phyloP scores from a whole-genome alignment of 2,888 invertebrate genomes.

The Eupithecia subumbrata region DNA sequence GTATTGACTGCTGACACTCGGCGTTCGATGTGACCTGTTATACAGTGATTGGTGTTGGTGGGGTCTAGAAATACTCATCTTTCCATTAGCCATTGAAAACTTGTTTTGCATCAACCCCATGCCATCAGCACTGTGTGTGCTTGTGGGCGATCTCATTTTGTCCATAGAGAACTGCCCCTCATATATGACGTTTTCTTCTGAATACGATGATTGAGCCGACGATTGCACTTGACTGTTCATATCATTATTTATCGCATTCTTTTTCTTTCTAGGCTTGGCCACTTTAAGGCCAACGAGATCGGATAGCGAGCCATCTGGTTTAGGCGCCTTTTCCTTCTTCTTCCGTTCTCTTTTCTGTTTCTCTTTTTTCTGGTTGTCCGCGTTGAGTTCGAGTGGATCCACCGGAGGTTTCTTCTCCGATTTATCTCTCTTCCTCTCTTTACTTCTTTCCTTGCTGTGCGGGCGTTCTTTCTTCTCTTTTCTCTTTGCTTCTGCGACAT shows the following conservation, averaged over 20 bases:
- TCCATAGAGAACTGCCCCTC: constrained; percentile 71
- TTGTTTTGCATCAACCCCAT: constrained; percentile 31
- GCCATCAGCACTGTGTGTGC: constrained; percentile 37
- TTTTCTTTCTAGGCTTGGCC: constrained; percentile 41
- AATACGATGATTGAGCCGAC: constrained; percentile 54
- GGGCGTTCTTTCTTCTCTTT: constrained; percentile 65
- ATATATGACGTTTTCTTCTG: constrained; percentile 57
- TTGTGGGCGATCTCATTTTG: constrained; percentile 63
- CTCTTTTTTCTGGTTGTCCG: constrained; percentile 39
- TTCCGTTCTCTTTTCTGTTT: constrained; percentile 48
- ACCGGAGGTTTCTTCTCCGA: constrained; percentile 18
- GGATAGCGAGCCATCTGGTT: constrained; percentile 52
- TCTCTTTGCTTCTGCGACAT: constrained; percentile 56
- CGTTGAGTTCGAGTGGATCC: constrained; percentile 35
- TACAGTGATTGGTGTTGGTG: constrained; percentile 13
- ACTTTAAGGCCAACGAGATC: constrained; percentile 69
- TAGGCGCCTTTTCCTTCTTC: constrained; percentile 49
- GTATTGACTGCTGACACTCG: constrained; percentile 16
- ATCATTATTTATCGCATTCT: constrained; percentile 56
- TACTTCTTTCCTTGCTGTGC: constrained; percentile 68
- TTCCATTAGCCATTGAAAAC: constrained; percentile 17
- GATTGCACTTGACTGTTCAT: constrained; percentile 66
- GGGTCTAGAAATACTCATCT: constrained; percentile 15
- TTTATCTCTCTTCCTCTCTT: constrained; percentile 44
- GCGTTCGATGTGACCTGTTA: constrained; percentile 26